Conservation (phyloP, 2,797 vertebrate species). For the Pyrocephalus nanus region DNA sequence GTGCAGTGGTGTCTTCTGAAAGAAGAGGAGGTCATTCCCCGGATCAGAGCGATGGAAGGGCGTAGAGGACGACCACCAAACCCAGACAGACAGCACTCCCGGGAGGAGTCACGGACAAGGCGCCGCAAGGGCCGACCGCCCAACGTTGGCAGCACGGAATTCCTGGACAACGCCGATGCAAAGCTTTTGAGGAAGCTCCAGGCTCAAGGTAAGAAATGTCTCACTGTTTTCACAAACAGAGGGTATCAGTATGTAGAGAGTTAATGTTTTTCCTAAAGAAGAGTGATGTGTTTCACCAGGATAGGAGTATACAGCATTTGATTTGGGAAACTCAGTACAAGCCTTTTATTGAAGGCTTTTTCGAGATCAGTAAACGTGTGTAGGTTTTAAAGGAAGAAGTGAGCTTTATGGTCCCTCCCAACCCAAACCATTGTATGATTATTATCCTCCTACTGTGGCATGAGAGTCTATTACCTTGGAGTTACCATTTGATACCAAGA, state of each 20-base stretch:
- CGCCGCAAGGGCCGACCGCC: slow-evolving; percentile 84
- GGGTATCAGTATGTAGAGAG: not conserved
- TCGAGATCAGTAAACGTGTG: not conserved
- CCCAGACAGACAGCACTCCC: slow-evolving; percentile 74
- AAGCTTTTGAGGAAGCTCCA: slow-evolving; percentile 91
- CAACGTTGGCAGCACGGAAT: slow-evolving; percentile 78
- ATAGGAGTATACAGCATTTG: not conserved
- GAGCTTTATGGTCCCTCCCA: not conserved
- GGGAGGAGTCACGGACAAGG: slow-evolving; percentile 72
- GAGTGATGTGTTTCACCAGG: not conserved
- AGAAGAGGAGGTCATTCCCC: slow-evolving; percentile 86
- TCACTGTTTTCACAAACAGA: not conserved
- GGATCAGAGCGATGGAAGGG: slow-evolving; percentile 88
- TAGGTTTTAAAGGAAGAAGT: not conserved
- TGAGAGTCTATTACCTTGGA: not conserved
- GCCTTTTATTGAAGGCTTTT: not conserved
- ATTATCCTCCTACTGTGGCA: not conserved
- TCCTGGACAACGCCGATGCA: slow-evolving; percentile 80
- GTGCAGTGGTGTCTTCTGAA: slow-evolving; percentile 91
- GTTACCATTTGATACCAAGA: not conserved
- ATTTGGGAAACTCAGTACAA: not conserved
- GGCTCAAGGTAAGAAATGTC: slow-evolving; percentile 84
- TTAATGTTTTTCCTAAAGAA: not conserved
- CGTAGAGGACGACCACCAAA: slow-evolving; percentile 84
- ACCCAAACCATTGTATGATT: not conserved